A percentile compares a stretch with the other conserved stretches of the same genome.
Evolutionary conservation across 2,797 vertebrate species (phyloP).

Genomic region (Phalanger gymnotis): DNA sequence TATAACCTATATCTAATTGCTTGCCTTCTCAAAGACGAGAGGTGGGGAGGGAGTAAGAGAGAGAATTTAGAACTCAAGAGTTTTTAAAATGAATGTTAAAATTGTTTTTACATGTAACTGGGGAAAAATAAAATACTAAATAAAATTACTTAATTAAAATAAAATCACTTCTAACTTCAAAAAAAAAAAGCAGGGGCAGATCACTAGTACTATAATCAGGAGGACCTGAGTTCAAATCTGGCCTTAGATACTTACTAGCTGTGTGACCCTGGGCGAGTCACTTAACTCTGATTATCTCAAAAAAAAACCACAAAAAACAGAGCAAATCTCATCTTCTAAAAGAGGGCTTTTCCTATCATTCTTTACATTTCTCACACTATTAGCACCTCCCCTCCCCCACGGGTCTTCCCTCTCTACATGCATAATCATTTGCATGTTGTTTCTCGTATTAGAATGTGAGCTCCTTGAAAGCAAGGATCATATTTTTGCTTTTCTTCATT

Average conservation of each 20-base stretch:
- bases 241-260: neutral
- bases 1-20: no score
- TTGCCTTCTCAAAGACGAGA: no score
- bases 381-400: neutral
- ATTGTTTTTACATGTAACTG: no score
- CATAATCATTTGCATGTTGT: neutral
- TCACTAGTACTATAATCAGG: neutral
- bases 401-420: neutral
- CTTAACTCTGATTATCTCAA: neutral
- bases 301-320: neutral
- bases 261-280: neutral
- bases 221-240: neutral
- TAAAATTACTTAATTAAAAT: no score
- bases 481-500: neutral
- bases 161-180: no score
- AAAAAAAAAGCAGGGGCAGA: no score
- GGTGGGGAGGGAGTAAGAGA: no score
- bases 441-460: neutral
- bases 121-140: no score
- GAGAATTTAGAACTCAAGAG: no score
- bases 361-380: neutral
- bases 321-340: neutral
- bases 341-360: neutral
- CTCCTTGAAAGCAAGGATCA: neutral
- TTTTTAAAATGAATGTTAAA: no score